Conservation (phyloP, 2,888 invertebrate genomes). For the Hypsopygia costalis region DNA sequence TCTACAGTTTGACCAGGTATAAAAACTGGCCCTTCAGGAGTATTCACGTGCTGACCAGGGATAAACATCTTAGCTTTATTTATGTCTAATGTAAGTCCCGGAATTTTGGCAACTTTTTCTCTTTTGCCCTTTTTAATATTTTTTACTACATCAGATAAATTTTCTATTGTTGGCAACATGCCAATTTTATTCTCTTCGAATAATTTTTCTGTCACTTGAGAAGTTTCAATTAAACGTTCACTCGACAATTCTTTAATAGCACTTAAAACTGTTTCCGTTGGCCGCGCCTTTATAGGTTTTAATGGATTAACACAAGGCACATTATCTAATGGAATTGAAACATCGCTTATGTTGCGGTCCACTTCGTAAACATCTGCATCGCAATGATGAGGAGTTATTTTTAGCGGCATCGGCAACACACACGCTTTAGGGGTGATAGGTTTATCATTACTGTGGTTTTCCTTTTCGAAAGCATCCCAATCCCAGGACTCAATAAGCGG, state of each 20-base stretch:
- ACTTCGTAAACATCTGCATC: conserved; percentile 75
- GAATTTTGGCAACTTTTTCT: conserved; percentile 81
- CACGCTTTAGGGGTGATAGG: conserved; percentile 67
- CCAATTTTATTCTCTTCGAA: conserved; percentile 73
- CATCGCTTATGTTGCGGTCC: conserved; percentile 72
- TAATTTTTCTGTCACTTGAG: conserved; percentile 81
- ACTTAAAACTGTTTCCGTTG: conserved; percentile 61
- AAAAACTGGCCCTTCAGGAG: conserved; percentile 85
- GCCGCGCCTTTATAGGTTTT: conserved; percentile 75
- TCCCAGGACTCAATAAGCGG: conserved; percentile 83
- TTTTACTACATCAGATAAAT: conserved; percentile 83
- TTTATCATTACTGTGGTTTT: conserved; percentile 59
- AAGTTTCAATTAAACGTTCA: conserved; percentile 80
- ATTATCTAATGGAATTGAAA: conserved; percentile 78
- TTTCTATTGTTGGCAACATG: conserved; percentile 82
- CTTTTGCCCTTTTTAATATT: conserved; percentile 81
- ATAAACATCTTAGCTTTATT: conserved; percentile 85
- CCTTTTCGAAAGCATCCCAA: conserved; percentile 83
- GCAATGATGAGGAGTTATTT: conserved; percentile 69
- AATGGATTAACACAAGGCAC: conserved; percentile 83
- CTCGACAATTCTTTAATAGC: conserved; percentile 77
- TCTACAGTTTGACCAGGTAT: conserved; percentile 88
- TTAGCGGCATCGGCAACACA: conserved; percentile 69
- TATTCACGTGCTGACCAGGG: conserved; percentile 86
- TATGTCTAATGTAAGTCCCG: conserved; percentile 83